These are phyloP conservation scores for Gambelia wislizenii DNA, from an alignment of 2,797 vertebrate genomes.

Conservation along the genomic window DNA sequence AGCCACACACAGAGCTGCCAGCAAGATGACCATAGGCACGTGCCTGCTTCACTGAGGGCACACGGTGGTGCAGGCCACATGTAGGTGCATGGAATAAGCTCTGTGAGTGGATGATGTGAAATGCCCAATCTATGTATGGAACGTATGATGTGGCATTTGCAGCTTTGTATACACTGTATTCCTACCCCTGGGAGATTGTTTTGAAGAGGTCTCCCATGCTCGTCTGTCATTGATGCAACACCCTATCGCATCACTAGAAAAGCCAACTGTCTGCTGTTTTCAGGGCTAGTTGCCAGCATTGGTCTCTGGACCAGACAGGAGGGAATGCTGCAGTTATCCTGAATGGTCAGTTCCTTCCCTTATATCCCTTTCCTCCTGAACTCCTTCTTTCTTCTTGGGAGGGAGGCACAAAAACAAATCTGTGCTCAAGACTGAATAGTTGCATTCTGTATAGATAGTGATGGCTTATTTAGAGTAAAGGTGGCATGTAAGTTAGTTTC, in stretches of 20 bases:
- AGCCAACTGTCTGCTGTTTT: background rate
- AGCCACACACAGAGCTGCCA: background rate
- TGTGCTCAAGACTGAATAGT: constrained; percentile 59
- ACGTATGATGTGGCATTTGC: background rate
- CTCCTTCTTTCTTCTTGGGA: constrained; percentile 45
- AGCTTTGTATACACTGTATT: constrained; percentile 21
- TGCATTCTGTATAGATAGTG: constrained; percentile 62
- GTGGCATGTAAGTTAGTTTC: constrained; percentile 48
- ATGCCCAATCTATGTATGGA: background rate
- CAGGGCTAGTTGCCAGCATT: background rate
- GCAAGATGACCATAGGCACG: background rate
- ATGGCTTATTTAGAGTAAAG: constrained; percentile 57
- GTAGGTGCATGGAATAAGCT: background rate
- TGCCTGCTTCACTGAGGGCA: background rate
- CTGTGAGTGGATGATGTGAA: background rate
- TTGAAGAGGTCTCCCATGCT: background rate
- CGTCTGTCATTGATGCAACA: background rate
- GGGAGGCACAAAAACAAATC: constrained; percentile 57
- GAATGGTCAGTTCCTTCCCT: constrained; percentile 44
- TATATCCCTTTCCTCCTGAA: constrained; percentile 39
- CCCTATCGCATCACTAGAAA: background rate
- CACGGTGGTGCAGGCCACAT: background rate
- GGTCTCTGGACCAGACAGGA: background rate
- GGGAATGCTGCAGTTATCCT: background rate
- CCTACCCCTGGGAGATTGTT: background rate